Percentiles rank a stretch among this genome's conserved stretches.
These are phyloP conservation scores for Drosophila kikkawai DNA, from an alignment of 1,140 invertebrate species.

Conservation along the genomic window DNA sequence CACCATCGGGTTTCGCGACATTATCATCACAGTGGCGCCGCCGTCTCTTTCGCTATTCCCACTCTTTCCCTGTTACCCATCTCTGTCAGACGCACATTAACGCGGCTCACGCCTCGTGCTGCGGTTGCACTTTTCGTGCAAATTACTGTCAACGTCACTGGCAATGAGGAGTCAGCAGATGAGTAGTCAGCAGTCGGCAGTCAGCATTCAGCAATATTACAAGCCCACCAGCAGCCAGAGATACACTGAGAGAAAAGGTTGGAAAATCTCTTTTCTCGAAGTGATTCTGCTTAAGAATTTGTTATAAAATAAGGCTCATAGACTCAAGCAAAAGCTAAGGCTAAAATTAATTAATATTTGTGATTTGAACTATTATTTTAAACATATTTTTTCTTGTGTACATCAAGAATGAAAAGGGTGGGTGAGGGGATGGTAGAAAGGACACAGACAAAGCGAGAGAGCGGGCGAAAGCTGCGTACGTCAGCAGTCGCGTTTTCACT, in stretches of 20 bases:
- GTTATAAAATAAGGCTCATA: not conserved
- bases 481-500: slow-evolving; percentile 71
- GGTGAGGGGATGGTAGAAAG: not conserved
- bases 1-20: slow-evolving; percentile 5
- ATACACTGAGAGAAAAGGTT: not conserved
- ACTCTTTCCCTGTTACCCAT: not conserved
- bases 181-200: slow-evolving; percentile 21
- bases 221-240: slow-evolving; percentile 22
- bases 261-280: not conserved
- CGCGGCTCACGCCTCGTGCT: slow-evolving; percentile 65
- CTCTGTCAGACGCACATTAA: slow-evolving; percentile 60
- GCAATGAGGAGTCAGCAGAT: slow-evolving; percentile 51
- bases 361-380: not conserved
- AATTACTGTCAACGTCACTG: slow-evolving; percentile 77
- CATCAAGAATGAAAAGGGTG: not conserved
- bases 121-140: slow-evolving; percentile 78
- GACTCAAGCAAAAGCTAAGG: not conserved
- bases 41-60: not conserved
- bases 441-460: not conserved
- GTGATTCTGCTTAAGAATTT: not conserved
- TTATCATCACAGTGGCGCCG: slow-evolving; percentile 3
- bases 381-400: not conserved
- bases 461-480: slow-evolving; percentile 15
- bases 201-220: slow-evolving; percentile 17
- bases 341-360: not conserved